A percentile compares a stretch with the other conserved stretches of the same genome.
Conservation (phyloP, 1,140 invertebrate species). For the Sitobion miscanthi region DNA sequence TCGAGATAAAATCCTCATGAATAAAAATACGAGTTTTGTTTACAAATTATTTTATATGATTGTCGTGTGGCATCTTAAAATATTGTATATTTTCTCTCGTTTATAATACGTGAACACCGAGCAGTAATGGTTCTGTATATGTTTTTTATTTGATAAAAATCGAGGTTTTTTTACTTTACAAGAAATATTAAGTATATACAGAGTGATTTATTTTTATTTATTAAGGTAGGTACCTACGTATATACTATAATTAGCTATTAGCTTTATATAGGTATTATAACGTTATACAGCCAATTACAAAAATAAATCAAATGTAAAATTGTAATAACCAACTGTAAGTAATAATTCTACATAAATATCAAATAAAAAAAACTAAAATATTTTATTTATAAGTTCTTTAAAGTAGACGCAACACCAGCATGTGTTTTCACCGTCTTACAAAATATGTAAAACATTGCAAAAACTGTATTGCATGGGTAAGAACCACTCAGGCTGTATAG, state of each 20-base stretch:
- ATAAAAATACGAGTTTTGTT: constrained; percentile 22
- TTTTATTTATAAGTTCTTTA: no score
- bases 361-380: background rate
- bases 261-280: background rate
- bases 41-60: background rate
- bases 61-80: background rate
- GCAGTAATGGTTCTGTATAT: background rate
- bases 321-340: background rate
- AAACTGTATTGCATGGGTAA: no score
- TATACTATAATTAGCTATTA: background rate
- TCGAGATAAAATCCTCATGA: background rate
- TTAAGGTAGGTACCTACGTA: background rate
- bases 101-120: background rate
- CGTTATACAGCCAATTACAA: no score
- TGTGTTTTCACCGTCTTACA: no score
- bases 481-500: no score
- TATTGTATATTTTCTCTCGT: background rate
- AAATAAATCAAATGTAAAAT: no score
- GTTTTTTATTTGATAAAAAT: background rate
- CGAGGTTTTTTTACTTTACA: background rate
- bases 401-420: no score
- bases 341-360: no score
- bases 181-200: background rate
- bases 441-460: no score
- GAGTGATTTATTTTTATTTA: background rate